phyloP scores from a whole-genome alignment of 2,797 vertebrate genomes.

The Muscicapa striata region DNA sequence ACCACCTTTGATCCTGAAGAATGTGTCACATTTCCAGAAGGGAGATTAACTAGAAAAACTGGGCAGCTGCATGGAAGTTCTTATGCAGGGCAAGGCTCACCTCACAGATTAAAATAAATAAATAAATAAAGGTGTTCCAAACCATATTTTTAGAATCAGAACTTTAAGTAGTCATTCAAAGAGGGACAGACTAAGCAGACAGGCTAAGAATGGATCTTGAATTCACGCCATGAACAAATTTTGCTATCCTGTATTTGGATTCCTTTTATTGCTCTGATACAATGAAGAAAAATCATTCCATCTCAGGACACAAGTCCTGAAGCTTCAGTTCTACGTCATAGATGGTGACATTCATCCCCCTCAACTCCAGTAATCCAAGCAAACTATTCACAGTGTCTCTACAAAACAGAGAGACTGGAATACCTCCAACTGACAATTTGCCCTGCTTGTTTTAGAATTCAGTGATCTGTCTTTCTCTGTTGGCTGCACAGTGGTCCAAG shows the following conservation, averaged over 20 bases:
- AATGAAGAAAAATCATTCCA: neutral
- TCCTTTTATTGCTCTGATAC: neutral
- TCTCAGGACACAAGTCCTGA: neutral
- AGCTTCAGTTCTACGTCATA: neutral
- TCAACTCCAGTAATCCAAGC: neutral
- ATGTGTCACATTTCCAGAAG: neutral
- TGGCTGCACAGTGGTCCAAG: neutral
- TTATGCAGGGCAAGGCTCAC: neutral
- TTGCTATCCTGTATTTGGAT: neutral
- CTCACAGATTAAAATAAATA: neutral
- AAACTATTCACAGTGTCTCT: neutral
- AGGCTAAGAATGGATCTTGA: neutral
- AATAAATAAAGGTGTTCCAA: neutral
- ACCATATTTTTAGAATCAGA: neutral
- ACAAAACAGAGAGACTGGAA: neutral
- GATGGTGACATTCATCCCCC: fast-evolving
- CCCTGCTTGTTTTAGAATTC: neutral
- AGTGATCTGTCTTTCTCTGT: neutral
- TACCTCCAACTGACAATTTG: neutral
- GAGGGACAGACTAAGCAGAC: neutral
- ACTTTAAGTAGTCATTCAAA: neutral
- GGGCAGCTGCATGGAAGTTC: neutral
- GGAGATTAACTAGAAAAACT: neutral
- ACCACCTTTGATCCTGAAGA: neutral
- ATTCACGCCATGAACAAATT: neutral